These are phyloP conservation scores for Brachionus calyciflorus DNA, from an alignment of 1,140 invertebrate species.

Conservation along the genomic window DNA sequence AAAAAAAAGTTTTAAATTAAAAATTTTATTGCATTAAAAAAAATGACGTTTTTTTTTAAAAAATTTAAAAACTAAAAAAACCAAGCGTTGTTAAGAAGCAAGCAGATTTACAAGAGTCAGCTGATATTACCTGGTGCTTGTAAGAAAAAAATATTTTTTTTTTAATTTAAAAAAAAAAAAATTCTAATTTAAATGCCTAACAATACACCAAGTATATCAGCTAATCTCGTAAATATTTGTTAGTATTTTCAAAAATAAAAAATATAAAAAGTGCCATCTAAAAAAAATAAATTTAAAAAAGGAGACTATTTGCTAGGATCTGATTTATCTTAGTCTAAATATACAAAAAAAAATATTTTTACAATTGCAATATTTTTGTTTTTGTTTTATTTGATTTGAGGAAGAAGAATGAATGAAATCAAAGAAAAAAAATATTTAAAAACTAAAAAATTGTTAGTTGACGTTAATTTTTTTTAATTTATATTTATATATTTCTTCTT, in stretches of 20 bases:
- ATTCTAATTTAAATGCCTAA: conserved; percentile 1
- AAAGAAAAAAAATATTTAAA: too few relatives aligned
- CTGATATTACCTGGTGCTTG: conserved; percentile 48
- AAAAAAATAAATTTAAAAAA: too few relatives aligned
- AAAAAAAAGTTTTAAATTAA: conserved; percentile 15
- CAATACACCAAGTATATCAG: conserved; percentile 46
- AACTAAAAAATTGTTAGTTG: too few relatives aligned
- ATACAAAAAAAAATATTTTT: too few relatives aligned
- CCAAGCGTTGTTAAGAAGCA: not conserved
- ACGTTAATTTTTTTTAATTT: conserved; percentile 9
- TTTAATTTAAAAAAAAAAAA: not conserved
- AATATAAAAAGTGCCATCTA: too few relatives aligned
- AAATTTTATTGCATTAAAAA: conserved; percentile 23
- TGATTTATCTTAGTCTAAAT: too few relatives aligned
- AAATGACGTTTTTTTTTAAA: too few relatives aligned
- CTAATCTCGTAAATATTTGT: conserved; percentile 42
- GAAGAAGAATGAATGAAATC: too few relatives aligned
- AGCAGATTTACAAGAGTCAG: conserved; percentile 32
- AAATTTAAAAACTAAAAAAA: not conserved
- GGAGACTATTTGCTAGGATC: too few relatives aligned
- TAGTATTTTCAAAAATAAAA: not conserved
- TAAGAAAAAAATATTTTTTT: not conserved
- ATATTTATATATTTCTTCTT: too few relatives aligned
- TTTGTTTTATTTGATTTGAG: too few relatives aligned
- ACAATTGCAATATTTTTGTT: too few relatives aligned